Evolutionary conservation across 2,113 vertebrate species (phyloP), one percentile per base, ranked within the genome.

Genomic region (Actenoides lindsayi): DNA sequence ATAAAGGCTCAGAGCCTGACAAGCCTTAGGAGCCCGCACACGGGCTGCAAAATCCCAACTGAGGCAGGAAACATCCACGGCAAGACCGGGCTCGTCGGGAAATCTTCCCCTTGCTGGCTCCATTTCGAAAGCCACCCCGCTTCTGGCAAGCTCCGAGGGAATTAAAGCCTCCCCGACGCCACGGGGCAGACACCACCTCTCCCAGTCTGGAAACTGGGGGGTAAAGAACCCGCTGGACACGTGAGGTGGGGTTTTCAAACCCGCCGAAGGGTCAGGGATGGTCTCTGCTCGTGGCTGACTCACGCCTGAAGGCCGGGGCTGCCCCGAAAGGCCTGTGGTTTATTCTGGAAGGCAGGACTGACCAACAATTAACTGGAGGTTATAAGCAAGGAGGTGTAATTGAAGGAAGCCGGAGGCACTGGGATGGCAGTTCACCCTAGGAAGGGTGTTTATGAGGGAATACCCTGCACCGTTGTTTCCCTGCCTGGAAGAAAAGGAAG

Each of bases 201-300:
- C 73, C 51, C 1, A 9, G 41, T 30, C 41, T 64, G 71, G 51
- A 51, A 53, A 27, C 12, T 16, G 37, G 0, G 1, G 50, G 31
- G 4, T 10, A 33, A 65, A 60, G 54, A 87, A n/a, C 54, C 0
- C 0, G 0, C 77, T 60, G 64, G 10, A 50, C 21, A 46, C 5
- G 3, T 33, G 44, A 20, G 8, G 53, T 33, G 82, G 62, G 67
- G 31, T 63, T 42, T 42, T 78, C 23, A 27, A 73, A 46, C 41
- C 77, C 6, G 2, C 73, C 17, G 60, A 27, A 84, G 37, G 84
- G 59, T 4, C 30, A 27, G 63, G 37, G 75, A 69, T 51, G 37
- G 57, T 85, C 86, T 76, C 35, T 5, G 11, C 44, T 73, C 9
- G 2, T 4, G 4, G 39, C 53, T 42, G 67, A 90, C 53, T 64